Conservation (phyloP, 2,888 invertebrate genomes). For the Rhorus exstirpatorius region DNA sequence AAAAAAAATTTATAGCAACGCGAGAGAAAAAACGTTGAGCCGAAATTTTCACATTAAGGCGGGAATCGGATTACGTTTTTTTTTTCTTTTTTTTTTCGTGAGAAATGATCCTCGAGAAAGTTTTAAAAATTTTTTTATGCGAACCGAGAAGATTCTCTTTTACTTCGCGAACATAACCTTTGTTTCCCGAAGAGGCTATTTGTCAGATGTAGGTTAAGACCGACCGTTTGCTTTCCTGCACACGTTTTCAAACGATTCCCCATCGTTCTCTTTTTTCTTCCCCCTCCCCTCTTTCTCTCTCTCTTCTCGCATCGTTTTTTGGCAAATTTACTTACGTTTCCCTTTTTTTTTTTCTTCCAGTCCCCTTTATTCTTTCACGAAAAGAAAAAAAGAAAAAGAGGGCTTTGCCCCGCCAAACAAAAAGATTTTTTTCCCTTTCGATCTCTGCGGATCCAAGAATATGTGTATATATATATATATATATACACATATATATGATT, state of each 20-base stretch:
- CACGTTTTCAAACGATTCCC: slow-evolving; percentile 44
- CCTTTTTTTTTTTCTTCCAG: no score
- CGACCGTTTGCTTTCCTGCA: slow-evolving; percentile 77
- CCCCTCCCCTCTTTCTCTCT: not conserved
- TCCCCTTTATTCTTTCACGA: no score
- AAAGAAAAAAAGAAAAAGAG: no score
- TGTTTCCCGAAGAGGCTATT: slow-evolving; percentile 54
- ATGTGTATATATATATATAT: no score
- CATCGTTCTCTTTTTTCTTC: not conserved
- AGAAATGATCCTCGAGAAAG: not conserved
- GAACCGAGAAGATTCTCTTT: slow-evolving; percentile 3
- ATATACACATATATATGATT: not conserved
- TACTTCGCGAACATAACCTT: slow-evolving; percentile 37
- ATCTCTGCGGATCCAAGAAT: no score
- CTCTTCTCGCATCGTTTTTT: no score
- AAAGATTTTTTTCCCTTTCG: no score
- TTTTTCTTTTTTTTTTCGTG: no score
- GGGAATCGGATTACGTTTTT: no score
- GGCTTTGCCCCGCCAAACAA: no score
- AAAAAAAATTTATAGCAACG: slow-evolving; percentile 13
- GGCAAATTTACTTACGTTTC: no score
- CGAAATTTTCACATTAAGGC: no score
- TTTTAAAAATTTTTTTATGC: not conserved
- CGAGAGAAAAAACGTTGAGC: slow-evolving; percentile 4
- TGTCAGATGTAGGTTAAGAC: slow-evolving; percentile 84